These are phyloP conservation scores for Callionymus lyra DNA, from an alignment of 2,113 vertebrate species.

Conservation along the genomic window DNA sequence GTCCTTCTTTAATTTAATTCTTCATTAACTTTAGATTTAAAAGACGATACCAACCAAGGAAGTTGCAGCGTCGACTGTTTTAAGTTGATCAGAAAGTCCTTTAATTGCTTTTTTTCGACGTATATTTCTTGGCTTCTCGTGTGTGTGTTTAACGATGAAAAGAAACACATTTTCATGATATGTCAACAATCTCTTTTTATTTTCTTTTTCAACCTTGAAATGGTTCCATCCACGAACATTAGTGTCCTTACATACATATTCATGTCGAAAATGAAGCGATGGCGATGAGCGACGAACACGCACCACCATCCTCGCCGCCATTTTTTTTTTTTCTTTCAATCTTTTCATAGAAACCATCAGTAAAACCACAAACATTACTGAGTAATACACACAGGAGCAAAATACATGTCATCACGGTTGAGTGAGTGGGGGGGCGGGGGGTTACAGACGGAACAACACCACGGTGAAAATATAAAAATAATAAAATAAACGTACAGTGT, in stretches of 20 bases:
- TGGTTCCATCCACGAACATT: conserved; percentile 60
- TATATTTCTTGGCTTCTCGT: too few relatives aligned
- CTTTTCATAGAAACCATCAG: conserved; percentile 55
- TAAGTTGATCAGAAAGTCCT: too few relatives aligned
- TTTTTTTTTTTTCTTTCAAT: conserved; percentile 20
- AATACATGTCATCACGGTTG: conserved; percentile 62
- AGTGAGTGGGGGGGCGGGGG: conserved; percentile 33
- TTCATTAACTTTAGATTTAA: too few relatives aligned
- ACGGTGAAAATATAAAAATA: conserved; percentile 48
- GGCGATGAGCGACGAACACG: conserved; percentile 38
- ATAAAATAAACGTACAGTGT: conserved; percentile 66
- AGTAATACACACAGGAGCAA: conserved; percentile 62
- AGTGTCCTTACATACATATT: conserved; percentile 65
- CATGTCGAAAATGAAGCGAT: conserved; percentile 50
- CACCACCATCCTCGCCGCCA: conserved; percentile 32
- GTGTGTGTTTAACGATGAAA: conserved; percentile 5
- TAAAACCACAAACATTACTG: conserved; percentile 66
- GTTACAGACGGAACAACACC: conserved; percentile 51
- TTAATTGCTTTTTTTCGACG: too few relatives aligned
- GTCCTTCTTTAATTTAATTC: too few relatives aligned
- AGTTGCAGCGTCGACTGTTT: too few relatives aligned
- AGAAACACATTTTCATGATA: background rate
- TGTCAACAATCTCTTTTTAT: conserved; percentile 59
- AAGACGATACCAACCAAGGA: too few relatives aligned
- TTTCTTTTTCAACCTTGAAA: conserved; percentile 50